These are phyloP conservation scores for Noctua janthina DNA, from an alignment of 2,888 invertebrate genomes.

Conservation along the genomic window DNA sequence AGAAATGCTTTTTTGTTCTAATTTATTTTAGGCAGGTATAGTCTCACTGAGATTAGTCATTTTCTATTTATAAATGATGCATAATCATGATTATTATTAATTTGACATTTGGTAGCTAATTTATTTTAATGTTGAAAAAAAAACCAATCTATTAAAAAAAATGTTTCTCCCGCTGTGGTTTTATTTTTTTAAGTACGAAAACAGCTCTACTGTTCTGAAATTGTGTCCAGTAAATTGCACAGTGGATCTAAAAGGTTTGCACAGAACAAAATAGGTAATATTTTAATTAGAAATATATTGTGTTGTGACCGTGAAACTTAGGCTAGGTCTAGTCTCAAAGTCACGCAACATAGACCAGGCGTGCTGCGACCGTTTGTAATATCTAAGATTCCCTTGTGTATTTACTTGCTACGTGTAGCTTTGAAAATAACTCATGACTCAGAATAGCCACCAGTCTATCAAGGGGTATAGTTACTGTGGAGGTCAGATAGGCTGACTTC, in stretches of 20 bases:
- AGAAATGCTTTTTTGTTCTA: background rate
- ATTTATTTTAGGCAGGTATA: background rate
- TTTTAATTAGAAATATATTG: background rate
- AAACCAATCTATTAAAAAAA: background rate
- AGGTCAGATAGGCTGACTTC: background rate
- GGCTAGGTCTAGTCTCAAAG: conserved; percentile 40
- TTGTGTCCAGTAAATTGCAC: background rate
- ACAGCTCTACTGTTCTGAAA: background rate
- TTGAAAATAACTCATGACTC: background rate
- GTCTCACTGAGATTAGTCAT: background rate
- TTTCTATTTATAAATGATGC: background rate
- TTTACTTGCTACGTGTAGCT: conserved; percentile 2
- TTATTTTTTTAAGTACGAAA: background rate
- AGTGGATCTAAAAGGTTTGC: too few relatives aligned
- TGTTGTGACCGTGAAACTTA: conserved; percentile 19
- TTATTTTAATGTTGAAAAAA: too few relatives aligned
- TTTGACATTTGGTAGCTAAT: too few relatives aligned
- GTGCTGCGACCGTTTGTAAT: background rate
- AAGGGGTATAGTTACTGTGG: background rate
- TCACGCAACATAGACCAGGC: conserved; percentile 8
- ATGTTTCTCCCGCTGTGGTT: background rate
- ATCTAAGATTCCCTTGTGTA: conserved; percentile 6
- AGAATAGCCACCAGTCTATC: background rate
- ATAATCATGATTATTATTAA: background rate
- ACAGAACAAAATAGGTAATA: too few relatives aligned